Conservation (phyloP, 2,888 invertebrate genomes). For the Adineta ricciae region DNA sequence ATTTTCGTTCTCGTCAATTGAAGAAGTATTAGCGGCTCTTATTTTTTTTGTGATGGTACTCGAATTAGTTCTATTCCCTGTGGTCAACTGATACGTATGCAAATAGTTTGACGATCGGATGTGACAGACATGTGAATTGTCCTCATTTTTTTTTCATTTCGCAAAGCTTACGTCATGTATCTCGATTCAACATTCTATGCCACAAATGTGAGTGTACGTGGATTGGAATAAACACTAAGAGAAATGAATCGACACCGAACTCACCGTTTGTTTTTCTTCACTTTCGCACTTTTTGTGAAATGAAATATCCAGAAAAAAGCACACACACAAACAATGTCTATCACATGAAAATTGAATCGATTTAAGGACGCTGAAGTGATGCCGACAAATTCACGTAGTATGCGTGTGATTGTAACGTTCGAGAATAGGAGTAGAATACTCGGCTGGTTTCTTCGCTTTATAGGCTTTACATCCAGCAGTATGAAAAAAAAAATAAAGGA, state of each 20-base stretch:
- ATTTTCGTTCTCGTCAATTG: not conserved
- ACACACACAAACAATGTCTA: not conserved
- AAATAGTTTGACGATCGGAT: not conserved
- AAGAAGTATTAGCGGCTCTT: not conserved
- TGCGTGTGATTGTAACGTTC: not conserved
- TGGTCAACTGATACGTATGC: not conserved
- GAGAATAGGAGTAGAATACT: not conserved
- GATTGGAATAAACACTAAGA: not conserved
- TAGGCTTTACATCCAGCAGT: not conserved
- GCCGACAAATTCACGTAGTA: not conserved
- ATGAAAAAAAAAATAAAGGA: not conserved
- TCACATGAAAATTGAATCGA: not conserved
- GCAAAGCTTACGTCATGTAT: not conserved
- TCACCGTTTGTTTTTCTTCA: not conserved
- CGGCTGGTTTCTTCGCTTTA: not conserved
- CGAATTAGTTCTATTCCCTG: not conserved
- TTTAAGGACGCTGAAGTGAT: not conserved
- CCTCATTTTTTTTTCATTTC: not conserved
- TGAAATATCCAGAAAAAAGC: not conserved
- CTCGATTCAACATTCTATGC: too few species aligned
- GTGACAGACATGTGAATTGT: not conserved
- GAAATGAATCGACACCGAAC: not conserved
- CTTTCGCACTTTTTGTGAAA: not conserved
- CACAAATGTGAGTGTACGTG: not conserved
- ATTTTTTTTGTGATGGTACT: conserved; percentile 1